Evolutionary conservation across 2,113 vertebrate species (phyloP).

Genomic region (Girardinichthys multiradiatus): DNA sequence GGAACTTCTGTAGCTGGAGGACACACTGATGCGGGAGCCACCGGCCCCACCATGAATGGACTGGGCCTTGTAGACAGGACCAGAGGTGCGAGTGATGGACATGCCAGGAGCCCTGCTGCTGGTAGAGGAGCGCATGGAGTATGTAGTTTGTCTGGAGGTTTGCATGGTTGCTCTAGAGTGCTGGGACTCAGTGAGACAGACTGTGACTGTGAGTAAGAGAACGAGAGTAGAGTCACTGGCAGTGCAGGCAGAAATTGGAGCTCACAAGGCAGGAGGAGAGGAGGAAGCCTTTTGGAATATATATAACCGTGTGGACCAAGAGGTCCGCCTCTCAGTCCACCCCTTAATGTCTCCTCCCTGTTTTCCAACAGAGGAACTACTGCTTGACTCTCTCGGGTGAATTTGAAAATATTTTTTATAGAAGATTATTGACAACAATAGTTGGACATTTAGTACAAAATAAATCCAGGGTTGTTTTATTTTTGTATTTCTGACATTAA

Average conservation of each 20-base stretch:
- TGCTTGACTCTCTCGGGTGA: slow-evolving; percentile 5
- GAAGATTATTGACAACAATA: not conserved
- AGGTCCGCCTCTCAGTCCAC: slow-evolving; percentile 65
- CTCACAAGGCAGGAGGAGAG: slow-evolving; percentile 73
- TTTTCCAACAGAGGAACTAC: slow-evolving; percentile 54
- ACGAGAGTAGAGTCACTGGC: slow-evolving; percentile 43
- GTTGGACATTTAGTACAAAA: not conserved
- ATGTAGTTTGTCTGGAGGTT: slow-evolving; percentile 52
- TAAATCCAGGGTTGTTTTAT: not conserved
- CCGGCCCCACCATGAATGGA: slow-evolving; percentile 73
- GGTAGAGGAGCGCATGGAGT: slow-evolving; percentile 67
- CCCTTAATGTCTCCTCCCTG: slow-evolving; percentile 57
- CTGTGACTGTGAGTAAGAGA: slow-evolving; percentile 43
- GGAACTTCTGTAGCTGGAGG: slow-evolving; percentile 50
- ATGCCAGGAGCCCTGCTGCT: slow-evolving; percentile 48
- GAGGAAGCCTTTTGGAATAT: slow-evolving; percentile 64
- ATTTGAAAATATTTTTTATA: slow-evolving; percentile 23
- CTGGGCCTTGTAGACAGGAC: slow-evolving; percentile 67
- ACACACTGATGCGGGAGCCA: slow-evolving; percentile 68
- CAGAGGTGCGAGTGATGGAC: slow-evolving; percentile 60
- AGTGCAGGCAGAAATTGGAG: slow-evolving; percentile 56
- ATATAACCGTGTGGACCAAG: slow-evolving; percentile 74
- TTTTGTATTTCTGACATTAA: not conserved
- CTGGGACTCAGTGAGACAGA: slow-evolving; percentile 56
- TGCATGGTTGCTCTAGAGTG: slow-evolving; percentile 67